Evolutionary conservation across 2,797 vertebrate genomes (phyloP).

Genomic region (Neosalanx taihuensis): DNA sequence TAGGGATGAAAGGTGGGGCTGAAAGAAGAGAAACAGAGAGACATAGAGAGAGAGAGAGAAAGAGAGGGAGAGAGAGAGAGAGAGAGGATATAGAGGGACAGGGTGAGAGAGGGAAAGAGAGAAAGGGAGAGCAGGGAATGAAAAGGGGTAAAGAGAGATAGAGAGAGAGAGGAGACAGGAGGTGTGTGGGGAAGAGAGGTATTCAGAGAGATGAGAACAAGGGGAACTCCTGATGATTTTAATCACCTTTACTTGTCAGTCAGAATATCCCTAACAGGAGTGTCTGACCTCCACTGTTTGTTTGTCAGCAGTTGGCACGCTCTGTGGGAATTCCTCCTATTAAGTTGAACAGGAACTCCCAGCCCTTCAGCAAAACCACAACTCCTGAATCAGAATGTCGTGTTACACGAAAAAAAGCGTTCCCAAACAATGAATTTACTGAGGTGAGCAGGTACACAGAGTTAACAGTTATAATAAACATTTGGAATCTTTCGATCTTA

Average conservation of each 20-base stretch:
- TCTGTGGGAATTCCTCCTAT: constrained; percentile 6
- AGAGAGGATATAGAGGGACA: too few species aligned
- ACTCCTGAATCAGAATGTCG: constrained; percentile 10
- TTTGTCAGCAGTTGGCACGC: background rate
- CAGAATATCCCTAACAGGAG: constrained; percentile 35
- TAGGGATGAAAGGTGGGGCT: constrained; percentile 80
- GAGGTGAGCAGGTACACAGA: too few species aligned
- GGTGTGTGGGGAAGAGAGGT: constrained; percentile 35
- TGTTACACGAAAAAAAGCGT: background rate
- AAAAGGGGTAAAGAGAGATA: constrained; percentile 20
- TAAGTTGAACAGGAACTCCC: constrained; percentile 14
- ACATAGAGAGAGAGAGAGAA: constrained; percentile 18
- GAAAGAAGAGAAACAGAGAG: constrained; percentile 43
- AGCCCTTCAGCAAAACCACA: background rate
- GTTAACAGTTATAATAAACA: too few species aligned
- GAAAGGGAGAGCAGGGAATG: background rate
- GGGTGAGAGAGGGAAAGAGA: constrained; percentile 8
- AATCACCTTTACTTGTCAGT: constrained; percentile 46
- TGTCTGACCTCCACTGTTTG: background rate
- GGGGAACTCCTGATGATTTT: constrained; percentile 44
- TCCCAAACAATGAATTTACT: too few species aligned
- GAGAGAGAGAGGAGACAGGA: background rate
- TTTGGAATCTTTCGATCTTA: too few species aligned
- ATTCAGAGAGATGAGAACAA: constrained; percentile 6
- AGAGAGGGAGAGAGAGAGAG: constrained; percentile 11